These are phyloP conservation scores for Iguana delicatissima DNA, from an alignment of 2,797 vertebrate species.

Conservation along the genomic window DNA sequence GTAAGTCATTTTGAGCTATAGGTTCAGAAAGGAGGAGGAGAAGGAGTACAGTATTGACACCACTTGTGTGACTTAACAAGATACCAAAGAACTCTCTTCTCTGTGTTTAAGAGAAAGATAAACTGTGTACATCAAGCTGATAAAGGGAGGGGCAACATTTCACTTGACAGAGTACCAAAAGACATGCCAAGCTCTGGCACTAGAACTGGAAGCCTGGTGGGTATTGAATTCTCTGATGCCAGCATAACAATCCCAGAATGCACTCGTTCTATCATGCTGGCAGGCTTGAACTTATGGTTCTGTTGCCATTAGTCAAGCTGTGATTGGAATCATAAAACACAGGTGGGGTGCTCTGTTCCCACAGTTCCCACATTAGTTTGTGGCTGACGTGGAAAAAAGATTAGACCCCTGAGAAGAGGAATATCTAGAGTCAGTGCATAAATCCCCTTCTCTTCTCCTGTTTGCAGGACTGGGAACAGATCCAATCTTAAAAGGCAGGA, in stretches of 20 bases:
- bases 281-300: constrained; percentile 5
- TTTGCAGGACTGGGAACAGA: constrained; percentile 31
- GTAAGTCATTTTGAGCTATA: background rate
- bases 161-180: background rate
- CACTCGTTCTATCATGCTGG: constrained; percentile 4
- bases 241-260: constrained; percentile 14
- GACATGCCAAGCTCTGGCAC: background rate
- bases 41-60: background rate
- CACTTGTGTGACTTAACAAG: background rate
- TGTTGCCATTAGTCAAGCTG: constrained; percentile 14
- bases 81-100: background rate
- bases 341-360: constrained; percentile 9
- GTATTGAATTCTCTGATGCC: background rate
- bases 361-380: constrained; percentile 10
- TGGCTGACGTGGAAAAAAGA: background rate
- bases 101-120: constrained; percentile 2
- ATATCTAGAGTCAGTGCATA: constrained; percentile 18
- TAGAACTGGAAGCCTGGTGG: background rate
- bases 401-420: constrained; percentile 10
- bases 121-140: background rate
- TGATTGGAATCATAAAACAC: constrained; percentile 28
- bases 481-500: constrained; percentile 30
- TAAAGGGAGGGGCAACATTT: background rate
- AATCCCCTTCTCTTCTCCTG: constrained; percentile 5
- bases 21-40: background rate